Evolutionary conservation across 1,140 invertebrate species (phyloP), one percentile per base, ranked within the genome.

Genomic region (Drosophila ogumai): DNA sequence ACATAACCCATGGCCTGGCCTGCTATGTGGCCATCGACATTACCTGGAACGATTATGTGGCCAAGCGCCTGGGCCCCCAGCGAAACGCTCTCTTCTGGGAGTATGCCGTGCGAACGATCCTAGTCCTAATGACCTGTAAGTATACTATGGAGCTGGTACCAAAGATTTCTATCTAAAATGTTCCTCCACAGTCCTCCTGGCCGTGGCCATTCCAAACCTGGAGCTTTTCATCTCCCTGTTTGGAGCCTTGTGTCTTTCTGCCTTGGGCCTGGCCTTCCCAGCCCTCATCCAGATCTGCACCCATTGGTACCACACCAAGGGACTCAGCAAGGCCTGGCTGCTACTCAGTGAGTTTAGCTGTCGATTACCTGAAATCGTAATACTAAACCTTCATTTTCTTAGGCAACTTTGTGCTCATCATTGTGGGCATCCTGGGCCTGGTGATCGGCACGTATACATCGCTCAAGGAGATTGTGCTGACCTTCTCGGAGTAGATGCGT

Each of bases 181-280:
- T 22, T 15, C 17, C 17, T 13, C 94, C 94, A 3, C 91, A 98
- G 97, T 97, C 93, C 91, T 95, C 13, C 91, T 98, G 71, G 97
- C 97, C 5, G 94, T 96, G 7, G 94, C 95, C 1, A 95, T 98
- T 54, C 97, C 97, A 2, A 94, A 97, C 77, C 93, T 99, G 75
- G 97, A 98, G 50, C 93, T 98, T 5, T 96, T 98, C 92, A 99
- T 99, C 65, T 97, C 98, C 0, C 93, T 98, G 38, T 96, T 98
- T 80, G 98, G 98, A 31, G 97, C 98, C 0, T 93, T 98, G 1
- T 96, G 96, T 72, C 94, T 98, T 8, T 97, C 97, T 9, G 96
- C 96, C 0, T 93, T 98, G 25, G 97, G 98, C 0, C 93, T 99
- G 15, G 96, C 97, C 2, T 97, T 98, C 87, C 98, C 98, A 17